Percentiles rank a stretch among this genome's conserved stretches.
Evolutionary conservation across 2,888 invertebrate genomes (phyloP).

Genomic region (Hirtodrosophila confusa): DNA sequence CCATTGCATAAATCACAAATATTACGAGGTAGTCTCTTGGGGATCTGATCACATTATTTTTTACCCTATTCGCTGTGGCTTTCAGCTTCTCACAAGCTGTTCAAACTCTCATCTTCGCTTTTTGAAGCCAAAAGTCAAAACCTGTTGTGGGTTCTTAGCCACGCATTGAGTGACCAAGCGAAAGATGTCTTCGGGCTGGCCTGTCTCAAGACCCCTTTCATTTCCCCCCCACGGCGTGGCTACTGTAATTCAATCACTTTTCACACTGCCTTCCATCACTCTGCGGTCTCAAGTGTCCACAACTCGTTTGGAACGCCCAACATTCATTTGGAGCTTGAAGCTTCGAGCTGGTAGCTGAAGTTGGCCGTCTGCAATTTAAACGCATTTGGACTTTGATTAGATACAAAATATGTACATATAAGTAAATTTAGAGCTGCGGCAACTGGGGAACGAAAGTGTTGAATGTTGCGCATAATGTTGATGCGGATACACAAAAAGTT

Average conservation of each 20-base stretch:
- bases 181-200: conserved; percentile 40
- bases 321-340: neutral
- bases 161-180: conserved; percentile 35
- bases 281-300: conserved; percentile 39
- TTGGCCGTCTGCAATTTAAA: conserved; percentile 41
- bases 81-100: neutral
- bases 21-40: no score
- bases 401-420: conserved; percentile 26
- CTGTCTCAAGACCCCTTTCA: neutral
- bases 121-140: conserved; percentile 18
- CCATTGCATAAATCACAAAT: no score
- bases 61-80: no score
- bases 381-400: conserved; percentile 59
- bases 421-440: conserved; percentile 17
- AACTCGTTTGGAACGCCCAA: conserved; percentile 49
- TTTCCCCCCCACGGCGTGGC: conserved; percentile 7
- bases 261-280: conserved; percentile 41
- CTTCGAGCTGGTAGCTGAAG: neutral
- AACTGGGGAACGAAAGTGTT: conserved; percentile 11
- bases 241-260: conserved; percentile 64
- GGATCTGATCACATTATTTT: no score
- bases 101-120: neutral
- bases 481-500: conserved; percentile 3
- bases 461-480: conserved; percentile 2
- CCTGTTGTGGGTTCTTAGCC: conserved; percentile 49